Conservation (phyloP, 2,888 invertebrate species). For the Ornithoptera alexandrae region DNA sequence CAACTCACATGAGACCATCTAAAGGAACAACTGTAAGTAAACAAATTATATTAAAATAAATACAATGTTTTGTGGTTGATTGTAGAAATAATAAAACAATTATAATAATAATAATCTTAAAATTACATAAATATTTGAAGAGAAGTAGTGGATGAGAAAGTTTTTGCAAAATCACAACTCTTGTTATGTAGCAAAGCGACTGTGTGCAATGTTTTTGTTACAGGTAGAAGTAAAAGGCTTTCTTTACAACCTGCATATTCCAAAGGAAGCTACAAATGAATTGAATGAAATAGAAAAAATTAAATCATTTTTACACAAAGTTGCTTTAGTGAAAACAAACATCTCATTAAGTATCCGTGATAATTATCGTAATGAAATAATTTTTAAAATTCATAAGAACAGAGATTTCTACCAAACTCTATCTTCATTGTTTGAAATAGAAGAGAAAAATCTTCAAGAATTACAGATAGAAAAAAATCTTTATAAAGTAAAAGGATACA, state of each 20-base stretch:
- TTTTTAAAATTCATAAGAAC: conserved; percentile 81
- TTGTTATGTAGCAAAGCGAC: neutral
- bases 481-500: conserved; percentile 78
- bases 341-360: conserved; percentile 85
- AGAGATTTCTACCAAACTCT: conserved; percentile 77
- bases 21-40: conserved; percentile 83
- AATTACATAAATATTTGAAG: no score
- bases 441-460: conserved; percentile 60
- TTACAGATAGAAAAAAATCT: conserved; percentile 62
- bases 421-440: conserved; percentile 50
- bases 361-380: conserved; percentile 79
- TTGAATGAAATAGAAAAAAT: conserved; percentile 81
- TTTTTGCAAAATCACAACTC: no score
- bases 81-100: neutral
- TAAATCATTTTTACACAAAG: conserved; percentile 77
- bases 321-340: conserved; percentile 83
- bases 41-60: conserved; percentile 2
- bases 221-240: conserved; percentile 83
- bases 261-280: conserved; percentile 75
- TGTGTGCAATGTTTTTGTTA: conserved; percentile 32
- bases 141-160: no score
- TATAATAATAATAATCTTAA: no score
- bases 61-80: neutral
- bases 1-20: conserved; percentile 75
- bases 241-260: conserved; percentile 81